Base-by-base conservation (phyloP, 2,113 vertebrate species). In the Ceyx melanurus region DNA sequence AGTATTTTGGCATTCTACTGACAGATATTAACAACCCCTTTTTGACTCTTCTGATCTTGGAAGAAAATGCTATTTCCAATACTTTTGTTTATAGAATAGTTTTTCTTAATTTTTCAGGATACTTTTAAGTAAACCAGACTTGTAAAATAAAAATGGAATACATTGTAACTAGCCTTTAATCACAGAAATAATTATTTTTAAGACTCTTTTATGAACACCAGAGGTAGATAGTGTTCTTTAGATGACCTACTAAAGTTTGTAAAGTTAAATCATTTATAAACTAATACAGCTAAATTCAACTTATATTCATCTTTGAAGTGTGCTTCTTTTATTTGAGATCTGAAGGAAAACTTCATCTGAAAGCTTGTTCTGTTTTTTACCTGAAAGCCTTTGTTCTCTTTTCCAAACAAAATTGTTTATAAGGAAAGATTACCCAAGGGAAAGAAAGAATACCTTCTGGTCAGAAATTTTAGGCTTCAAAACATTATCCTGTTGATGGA, bases 191-290 rank as follows among this genome's bases (percentile, higher is more conserved):
- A 68, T n/a, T 0, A 53, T 70, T 73, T 67, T 65, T 66, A 33
- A 62, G 51, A 50, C 43, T 65, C 6, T 78, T 79, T 40, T 28
- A 37, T 21, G 61, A 91, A 31, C 17, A 68, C 9, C 21, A 14
- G 37, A 77, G 31, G 12, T 33, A 70, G 73, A 42, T 37, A 51
- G 5, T 53, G 46, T 82, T 91, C 74, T 88, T 86, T 62, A 83
- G 83, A 78, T 86, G 89, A 81, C 94, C 91, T 86, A 83, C 67
- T 96, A 93, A 94, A 88, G 72, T 92, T 92, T 86, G 60, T 81
- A 92, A 83, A 90, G 70, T 56, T 91, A 89, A 96, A 85, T 89
- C 10, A 72, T 82, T 91, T 89, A 82, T 82, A 58, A 89, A 78
- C 28, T 78, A 77, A 78, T 74, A 78, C 61, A 86, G 53, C 31